Conservation (phyloP, 2,797 vertebrate genomes). For the Cirrhinus molitorella region DNA sequence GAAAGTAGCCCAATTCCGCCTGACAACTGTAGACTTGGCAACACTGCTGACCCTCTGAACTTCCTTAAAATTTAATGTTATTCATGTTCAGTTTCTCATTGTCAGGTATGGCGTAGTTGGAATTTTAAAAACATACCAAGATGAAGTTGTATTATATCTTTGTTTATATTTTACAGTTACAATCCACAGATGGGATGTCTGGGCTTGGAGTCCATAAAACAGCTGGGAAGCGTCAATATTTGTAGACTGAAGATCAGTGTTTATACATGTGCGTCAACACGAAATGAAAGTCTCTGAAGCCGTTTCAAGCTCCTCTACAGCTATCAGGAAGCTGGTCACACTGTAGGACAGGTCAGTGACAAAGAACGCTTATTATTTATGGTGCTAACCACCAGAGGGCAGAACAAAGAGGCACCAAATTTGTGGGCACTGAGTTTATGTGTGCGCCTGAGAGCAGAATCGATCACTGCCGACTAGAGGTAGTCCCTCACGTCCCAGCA, state of each 20-base stretch:
- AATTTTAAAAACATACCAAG: not conserved
- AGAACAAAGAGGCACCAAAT: slow-evolving; percentile 31
- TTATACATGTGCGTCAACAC: not conserved
- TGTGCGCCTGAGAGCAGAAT: slow-evolving; percentile 5
- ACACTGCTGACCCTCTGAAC: not conserved
- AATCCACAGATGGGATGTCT: slow-evolving; percentile 11
- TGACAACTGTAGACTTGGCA: too few relatives aligned
- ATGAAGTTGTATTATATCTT: not conserved
- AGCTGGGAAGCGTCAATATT: not conserved
- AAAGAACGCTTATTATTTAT: slow-evolving; percentile 34
- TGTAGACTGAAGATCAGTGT: not conserved
- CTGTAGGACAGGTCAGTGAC: slow-evolving; percentile 14
- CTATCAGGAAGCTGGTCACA: not conserved
- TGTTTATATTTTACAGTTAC: slow-evolving; percentile 28
- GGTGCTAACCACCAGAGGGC: slow-evolving; percentile 51
- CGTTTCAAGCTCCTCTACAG: slow-evolving; percentile 1
- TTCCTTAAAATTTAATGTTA: not conserved
- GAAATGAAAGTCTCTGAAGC: not conserved
- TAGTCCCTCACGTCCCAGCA: slow-evolving; percentile 50
- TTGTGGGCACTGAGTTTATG: slow-evolving; percentile 14
- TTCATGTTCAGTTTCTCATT: not conserved
- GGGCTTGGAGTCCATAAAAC: not conserved
- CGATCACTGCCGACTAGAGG: slow-evolving; percentile 35
- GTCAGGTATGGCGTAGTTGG: not conserved
- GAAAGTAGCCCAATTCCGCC: too few relatives aligned